These are phyloP conservation scores for Linyphia triangularis DNA, from an alignment of 2,888 invertebrate genomes.

Conservation along the genomic window DNA sequence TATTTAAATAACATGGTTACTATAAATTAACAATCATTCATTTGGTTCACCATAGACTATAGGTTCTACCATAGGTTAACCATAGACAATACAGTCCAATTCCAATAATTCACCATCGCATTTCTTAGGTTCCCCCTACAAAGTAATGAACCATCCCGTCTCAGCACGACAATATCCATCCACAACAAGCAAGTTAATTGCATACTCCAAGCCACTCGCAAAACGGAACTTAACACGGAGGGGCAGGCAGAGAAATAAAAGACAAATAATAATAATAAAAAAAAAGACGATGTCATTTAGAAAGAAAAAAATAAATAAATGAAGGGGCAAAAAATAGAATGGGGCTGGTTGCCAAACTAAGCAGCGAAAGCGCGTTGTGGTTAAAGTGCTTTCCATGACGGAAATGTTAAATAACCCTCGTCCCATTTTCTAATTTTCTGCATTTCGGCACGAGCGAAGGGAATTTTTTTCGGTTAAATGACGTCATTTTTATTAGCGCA, in stretches of 20 bases:
- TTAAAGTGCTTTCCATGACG: slow-evolving; percentile 1
- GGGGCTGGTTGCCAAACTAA: slow-evolving; percentile 32
- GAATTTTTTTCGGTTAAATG: not conserved
- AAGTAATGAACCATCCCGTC: slow-evolving; percentile 49
- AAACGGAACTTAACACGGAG: slow-evolving; percentile 36
- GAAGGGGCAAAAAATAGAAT: slow-evolving; percentile 41
- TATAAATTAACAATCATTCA: no score
- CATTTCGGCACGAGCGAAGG: slow-evolving; percentile 4
- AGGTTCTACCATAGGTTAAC: no score
- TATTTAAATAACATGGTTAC: no score
- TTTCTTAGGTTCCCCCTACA: no score
- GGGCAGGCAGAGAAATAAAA: no score
- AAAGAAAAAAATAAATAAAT: slow-evolving; percentile 18
- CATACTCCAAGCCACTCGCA: slow-evolving; percentile 18
- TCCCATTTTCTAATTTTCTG: slow-evolving; percentile 43
- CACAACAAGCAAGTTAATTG: slow-evolving; percentile 42
- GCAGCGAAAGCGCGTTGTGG: slow-evolving; percentile 28
- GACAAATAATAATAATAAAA: no score
- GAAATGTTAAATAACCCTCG: slow-evolving; percentile 29
- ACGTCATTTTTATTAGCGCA: slow-evolving; percentile 56
- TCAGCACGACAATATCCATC: slow-evolving; percentile 26
- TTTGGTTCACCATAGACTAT: no score
- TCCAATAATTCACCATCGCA: no score
- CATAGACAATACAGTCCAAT: no score
- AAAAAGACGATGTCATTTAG: slow-evolving; percentile 39